These are phyloP conservation scores for Anolis apletophallus DNA, from an alignment of 2,797 vertebrate genomes.

Conservation along the genomic window DNA sequence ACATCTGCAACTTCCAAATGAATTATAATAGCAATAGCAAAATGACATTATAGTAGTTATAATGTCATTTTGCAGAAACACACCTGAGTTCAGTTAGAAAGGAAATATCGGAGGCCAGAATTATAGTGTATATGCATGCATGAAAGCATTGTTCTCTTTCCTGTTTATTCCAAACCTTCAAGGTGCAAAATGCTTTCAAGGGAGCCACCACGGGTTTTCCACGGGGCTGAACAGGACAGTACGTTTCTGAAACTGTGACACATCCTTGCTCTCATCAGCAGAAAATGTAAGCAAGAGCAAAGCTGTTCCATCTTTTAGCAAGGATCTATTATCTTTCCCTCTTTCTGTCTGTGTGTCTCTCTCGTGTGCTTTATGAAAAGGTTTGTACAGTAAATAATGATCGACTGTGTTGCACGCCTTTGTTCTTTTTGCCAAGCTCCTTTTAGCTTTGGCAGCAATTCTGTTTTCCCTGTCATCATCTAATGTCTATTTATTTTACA, in stretches of 20 bases:
- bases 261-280: conserved; percentile 46
- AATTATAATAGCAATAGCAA: too few species aligned
- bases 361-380: conserved; percentile 74
- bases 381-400: conserved; percentile 78
- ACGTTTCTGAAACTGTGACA: conserved; percentile 59
- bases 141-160: conserved; percentile 48
- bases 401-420: conserved; percentile 73
- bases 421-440: conserved; percentile 81
- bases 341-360: conserved; percentile 67
- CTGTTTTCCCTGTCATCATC: conserved; percentile 82
- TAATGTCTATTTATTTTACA: conserved; percentile 84
- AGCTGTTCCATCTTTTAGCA: conserved; percentile 73
- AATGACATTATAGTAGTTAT: too few species aligned
- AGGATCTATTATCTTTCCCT: conserved; percentile 70
- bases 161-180: conserved; percentile 47
- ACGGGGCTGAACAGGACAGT: conserved; percentile 63
- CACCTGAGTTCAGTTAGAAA: conserved; percentile 49
- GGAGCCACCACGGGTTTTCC: conserved; percentile 51
- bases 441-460: conserved; percentile 81
- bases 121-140: conserved; percentile 61
- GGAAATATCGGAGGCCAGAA: conserved; percentile 49
- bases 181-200: conserved; percentile 41
- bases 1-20: too few species aligned
- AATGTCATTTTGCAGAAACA: conserved; percentile 10
- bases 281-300: conserved; percentile 68